A percentile compares a stretch with the other conserved stretches of the same genome.
phyloP scores from a whole-genome alignment of 1,140 invertebrate genomes.

The Achatina immaculata region DNA sequence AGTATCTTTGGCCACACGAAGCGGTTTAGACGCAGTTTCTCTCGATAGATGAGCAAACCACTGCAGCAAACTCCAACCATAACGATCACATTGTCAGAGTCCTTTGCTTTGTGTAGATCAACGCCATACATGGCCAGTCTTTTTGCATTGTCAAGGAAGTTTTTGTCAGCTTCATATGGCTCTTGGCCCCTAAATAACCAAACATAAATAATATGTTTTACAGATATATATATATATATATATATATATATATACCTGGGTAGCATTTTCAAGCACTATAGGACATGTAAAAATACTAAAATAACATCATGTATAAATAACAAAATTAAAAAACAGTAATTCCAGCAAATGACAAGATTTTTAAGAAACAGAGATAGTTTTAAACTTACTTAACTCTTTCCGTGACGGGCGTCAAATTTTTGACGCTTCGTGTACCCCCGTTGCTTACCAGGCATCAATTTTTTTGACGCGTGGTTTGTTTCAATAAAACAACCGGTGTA shows the following conservation, averaged over 20 bases:
- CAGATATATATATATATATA: too few relatives aligned
- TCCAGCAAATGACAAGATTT: too few relatives aligned
- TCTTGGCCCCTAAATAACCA: constrained; percentile 84
- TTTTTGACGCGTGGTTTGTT: too few relatives aligned
- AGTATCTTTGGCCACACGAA: constrained; percentile 99
- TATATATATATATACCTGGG: too few relatives aligned
- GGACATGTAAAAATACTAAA: background rate
- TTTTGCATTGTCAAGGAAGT: constrained; percentile 97
- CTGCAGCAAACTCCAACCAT: constrained; percentile 96
- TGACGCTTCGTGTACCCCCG: too few relatives aligned
- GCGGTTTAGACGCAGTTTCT: constrained; percentile 94
- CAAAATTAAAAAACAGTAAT: background rate
- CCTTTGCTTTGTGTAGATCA: constrained; percentile 94
- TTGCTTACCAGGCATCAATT: too few relatives aligned
- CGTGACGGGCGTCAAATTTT: too few relatives aligned
- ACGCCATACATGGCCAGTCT: constrained; percentile 99
- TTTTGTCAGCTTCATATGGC: constrained; percentile 94
- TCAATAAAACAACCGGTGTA: too few relatives aligned
- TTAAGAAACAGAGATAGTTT: too few relatives aligned
- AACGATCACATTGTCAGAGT: constrained; percentile 95
- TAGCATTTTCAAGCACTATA: background rate
- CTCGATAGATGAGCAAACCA: constrained; percentile 94
- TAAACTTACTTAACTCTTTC: too few relatives aligned
- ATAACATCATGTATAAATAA: background rate
- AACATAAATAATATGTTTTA: background rate